Evolutionary conservation across 2,113 vertebrate genomes (phyloP).

Genomic region (Anolis sagrei): DNA sequence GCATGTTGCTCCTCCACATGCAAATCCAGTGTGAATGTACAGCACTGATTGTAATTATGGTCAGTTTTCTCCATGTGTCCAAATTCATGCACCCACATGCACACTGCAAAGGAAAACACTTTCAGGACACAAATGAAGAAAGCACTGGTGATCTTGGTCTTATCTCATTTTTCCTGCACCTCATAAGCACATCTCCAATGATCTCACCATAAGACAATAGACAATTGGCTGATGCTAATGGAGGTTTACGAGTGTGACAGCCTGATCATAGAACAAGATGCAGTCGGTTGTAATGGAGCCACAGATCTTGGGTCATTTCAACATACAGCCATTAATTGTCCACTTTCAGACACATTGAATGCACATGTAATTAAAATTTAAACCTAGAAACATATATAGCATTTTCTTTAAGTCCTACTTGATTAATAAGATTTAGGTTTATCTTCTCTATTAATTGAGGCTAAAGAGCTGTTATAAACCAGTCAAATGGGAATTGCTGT

Average conservation of each 20-base stretch:
- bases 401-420: constrained; percentile 67
- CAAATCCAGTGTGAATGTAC: too few relatives aligned
- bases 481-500: constrained; percentile 72
- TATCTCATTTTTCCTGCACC: constrained; percentile 24
- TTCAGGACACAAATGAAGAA: constrained; percentile 37
- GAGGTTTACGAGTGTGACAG: constrained; percentile 5
- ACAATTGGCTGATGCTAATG: background rate
- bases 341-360: constrained; percentile 69
- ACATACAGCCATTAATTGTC: constrained; percentile 63
- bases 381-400: constrained; percentile 73
- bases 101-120: background rate
- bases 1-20: too few relatives aligned
- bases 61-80: too few relatives aligned
- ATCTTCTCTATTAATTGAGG: constrained; percentile 81
- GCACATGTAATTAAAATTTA: constrained; percentile 75
- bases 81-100: background rate
- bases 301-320: constrained; percentile 49
- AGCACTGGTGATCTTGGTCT: constrained; percentile 35
- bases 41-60: too few relatives aligned
- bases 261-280: constrained; percentile 12
- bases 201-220: background rate
- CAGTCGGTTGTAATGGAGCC: constrained; percentile 5
- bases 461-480: constrained; percentile 79
- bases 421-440: constrained; percentile 80
- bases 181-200: constrained; percentile 49